Evolutionary conservation across 2,888 invertebrate genomes (phyloP).

Genomic region (Venusia cambrica): DNA sequence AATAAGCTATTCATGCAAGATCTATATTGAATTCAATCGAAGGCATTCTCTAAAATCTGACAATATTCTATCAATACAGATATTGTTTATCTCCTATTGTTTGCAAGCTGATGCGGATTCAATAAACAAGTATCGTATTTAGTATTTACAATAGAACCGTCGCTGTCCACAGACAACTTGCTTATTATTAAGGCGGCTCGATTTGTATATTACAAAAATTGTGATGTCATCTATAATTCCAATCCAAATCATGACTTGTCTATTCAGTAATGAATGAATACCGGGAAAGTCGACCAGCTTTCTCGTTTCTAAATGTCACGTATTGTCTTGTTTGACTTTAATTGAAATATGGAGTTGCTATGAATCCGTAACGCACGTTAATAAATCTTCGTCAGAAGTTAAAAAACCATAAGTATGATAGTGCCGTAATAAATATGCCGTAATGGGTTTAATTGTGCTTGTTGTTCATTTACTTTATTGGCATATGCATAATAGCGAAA

Average conservation of each 20-base stretch:
- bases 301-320: conserved; percentile 31
- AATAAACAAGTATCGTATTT: conserved; percentile 52
- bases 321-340: conserved; percentile 31
- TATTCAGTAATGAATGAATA: conserved; percentile 32
- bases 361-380: conserved; percentile 18
- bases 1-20: conserved; percentile 19
- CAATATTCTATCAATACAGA: conserved; percentile 43
- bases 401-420: conserved; percentile 4
- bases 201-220: conserved; percentile 37
- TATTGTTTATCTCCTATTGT: conserved; percentile 51
- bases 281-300: conserved; percentile 26
- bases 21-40: conserved; percentile 29
- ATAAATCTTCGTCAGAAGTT: conserved; percentile 7
- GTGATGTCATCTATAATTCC: conserved; percentile 37
- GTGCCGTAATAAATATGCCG: background rate
- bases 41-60: conserved; percentile 43
- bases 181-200: conserved; percentile 39
- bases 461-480: background rate
- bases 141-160: conserved; percentile 51
- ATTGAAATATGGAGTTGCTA: conserved; percentile 23
- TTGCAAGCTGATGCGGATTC: conserved; percentile 39
- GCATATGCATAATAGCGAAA: too few species aligned
- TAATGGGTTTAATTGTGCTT: conserved; percentile 2
- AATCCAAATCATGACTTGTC: conserved; percentile 29
- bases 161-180: conserved; percentile 37